Evolutionary conservation across 2,888 invertebrate genomes (phyloP).

Genomic region (Erebia palarica): DNA sequence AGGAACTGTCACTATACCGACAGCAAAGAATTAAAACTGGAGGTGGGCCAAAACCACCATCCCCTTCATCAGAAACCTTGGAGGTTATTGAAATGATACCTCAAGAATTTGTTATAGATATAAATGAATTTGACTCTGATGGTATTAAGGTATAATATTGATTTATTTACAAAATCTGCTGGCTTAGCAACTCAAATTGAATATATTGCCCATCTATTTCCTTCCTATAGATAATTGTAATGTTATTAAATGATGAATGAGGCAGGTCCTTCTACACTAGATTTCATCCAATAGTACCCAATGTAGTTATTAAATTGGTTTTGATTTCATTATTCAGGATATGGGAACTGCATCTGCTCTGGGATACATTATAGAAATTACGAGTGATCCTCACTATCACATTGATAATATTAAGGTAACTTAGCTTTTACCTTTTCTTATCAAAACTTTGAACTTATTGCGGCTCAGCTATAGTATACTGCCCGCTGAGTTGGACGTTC

Average conservation of each 20-base stretch:
- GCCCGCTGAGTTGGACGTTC: too few species aligned
- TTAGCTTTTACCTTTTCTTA: too few species aligned
- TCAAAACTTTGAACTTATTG: too few species aligned
- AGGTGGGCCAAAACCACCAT: background rate
- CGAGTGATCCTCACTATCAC: too few species aligned
- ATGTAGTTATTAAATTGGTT: background rate
- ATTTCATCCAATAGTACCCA: background rate
- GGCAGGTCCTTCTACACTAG: too few species aligned
- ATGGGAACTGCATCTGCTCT: background rate
- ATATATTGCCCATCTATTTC: too few species aligned
- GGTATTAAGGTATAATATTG: background rate
- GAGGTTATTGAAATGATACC: background rate
- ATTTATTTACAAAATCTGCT: background rate
- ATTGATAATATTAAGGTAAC: too few species aligned
- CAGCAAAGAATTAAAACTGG: background rate
- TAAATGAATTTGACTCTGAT: background rate
- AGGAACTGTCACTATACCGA: background rate
- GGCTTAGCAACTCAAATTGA: too few species aligned
- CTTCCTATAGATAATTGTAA: too few species aligned
- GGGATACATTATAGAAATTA: background rate
- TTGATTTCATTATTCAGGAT: background rate
- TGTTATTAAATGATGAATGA: background rate
- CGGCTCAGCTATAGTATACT: too few species aligned
- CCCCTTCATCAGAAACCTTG: background rate
- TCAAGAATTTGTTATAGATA: background rate